Base-by-base conservation (phyloP, 2,113 vertebrate species). In the Alethe diademata region DNA sequence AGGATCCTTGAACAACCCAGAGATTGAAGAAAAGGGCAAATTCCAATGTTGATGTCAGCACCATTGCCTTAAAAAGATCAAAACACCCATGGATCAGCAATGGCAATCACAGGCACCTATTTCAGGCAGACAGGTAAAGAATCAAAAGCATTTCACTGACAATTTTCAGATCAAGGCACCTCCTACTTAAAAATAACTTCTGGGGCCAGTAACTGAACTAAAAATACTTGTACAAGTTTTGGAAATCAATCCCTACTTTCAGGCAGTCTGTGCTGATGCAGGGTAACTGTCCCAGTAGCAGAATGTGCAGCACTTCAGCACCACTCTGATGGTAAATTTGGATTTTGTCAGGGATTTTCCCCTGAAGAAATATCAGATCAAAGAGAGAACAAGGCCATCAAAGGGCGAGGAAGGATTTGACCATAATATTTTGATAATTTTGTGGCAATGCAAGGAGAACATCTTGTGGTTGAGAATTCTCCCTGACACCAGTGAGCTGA, bases 141-240 rank as follows among this genome's bases (percentile, higher is more conserved):
- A 93, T 69, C 74, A 91, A 92, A 95, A 82, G 73, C 70, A 25
- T 93, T 87, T 90, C 54, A 67, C 57, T 57, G 70, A 74, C 45
- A 78, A 25, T 45, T 43, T 64, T 43, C 33, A 72, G 87, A 87
- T 91, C 69, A 95, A 94, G 71, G 62, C 36, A 89, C 43, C 47
- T 64, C n/a, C 61, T 71, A 35, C 51, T 67, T 50, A 80, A 80
- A 91, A 56, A 86, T 80, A 91, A 74, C 33, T 50, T 31, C 51
- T 5, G 17, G 43, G 57, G 75, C 35, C 66, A 87, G 73, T 33
- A 87, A 91, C 9, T 81, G 73, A 86, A 91, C 69, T 66, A 74
- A 89, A 96, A 92, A 74, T 60, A 91, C 24, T 54, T 78, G 38
- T 42, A 18, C 12, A 72, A 28, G 50, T 75, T 78, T 72, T 60